phyloP scores from a whole-genome alignment of 2,888 invertebrate species.

The Drosophila anomalata region DNA sequence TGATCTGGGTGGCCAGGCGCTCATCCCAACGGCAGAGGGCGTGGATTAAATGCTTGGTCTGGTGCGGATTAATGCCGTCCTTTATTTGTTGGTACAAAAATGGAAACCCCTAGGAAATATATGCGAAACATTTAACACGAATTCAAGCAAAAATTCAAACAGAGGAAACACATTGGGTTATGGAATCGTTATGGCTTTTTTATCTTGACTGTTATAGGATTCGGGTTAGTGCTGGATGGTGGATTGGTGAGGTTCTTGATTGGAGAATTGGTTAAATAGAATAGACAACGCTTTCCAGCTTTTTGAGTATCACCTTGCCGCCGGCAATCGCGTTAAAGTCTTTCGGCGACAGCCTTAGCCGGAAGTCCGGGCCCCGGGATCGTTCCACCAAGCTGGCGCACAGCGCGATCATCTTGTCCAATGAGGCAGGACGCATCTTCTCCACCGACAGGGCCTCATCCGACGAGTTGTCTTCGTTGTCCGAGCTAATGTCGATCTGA shows the following conservation, averaged over 20 bases:
- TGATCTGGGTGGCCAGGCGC: conserved; percentile 93
- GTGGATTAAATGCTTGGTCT: conserved; percentile 95
- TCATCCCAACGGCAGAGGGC: conserved; percentile 96
- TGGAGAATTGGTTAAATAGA: conserved; percentile 36
- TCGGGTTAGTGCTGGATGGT: conserved; percentile 30
- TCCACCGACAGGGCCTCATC: conserved; percentile 86
- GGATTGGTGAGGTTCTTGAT: conserved; percentile 35
- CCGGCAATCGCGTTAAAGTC: conserved; percentile 93
- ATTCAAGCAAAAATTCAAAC: conserved; percentile 18
- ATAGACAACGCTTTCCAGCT: conserved; percentile 41
- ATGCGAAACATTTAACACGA: conserved; percentile 43
- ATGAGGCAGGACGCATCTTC: conserved; percentile 94
- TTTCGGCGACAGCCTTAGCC: conserved; percentile 89
- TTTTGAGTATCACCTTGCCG: conserved; percentile 88
- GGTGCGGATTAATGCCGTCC: conserved; percentile 95
- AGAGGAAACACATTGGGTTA: conserved; percentile 29
- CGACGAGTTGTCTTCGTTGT: conserved; percentile 84
- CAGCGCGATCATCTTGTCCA: conserved; percentile 97
- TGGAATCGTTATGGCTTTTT: conserved; percentile 8
- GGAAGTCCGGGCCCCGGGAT: conserved; percentile 90
- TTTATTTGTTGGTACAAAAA: conserved; percentile 97
- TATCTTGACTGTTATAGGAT: conserved; percentile 16
- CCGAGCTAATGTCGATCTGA: conserved; percentile 83
- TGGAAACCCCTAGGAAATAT: conserved; percentile 90
- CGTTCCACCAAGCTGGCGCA: conserved; percentile 95